Conservation (phyloP, 2,888 invertebrate species). For the Laothoe populi region DNA sequence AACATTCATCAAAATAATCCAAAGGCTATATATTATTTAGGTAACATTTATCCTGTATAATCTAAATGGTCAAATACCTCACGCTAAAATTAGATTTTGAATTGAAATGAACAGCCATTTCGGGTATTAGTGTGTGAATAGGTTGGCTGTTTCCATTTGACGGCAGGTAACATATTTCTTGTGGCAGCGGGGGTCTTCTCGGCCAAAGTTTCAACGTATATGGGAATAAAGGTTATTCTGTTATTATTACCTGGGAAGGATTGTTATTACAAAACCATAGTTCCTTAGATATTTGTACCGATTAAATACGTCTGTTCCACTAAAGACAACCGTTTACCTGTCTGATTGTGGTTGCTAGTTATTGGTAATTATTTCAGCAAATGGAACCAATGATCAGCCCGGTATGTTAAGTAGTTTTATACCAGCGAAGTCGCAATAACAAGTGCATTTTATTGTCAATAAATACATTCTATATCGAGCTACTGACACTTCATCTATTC, state of each 20-base stretch:
- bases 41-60: neutral
- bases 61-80: neutral
- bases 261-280: neutral
- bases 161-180: slow-evolving; percentile 76
- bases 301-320: slow-evolving; percentile 3
- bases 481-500: slow-evolving; percentile 56
- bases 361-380: slow-evolving; percentile 34
- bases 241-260: slow-evolving; percentile 8
- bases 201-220: slow-evolving; percentile 57
- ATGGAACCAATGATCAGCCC: slow-evolving; percentile 34
- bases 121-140: slow-evolving; percentile 69
- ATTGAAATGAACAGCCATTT: slow-evolving; percentile 72
- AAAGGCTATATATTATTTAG: neutral
- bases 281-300: neutral
- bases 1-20: neutral
- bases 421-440: slow-evolving; percentile 43
- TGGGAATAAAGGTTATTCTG: slow-evolving; percentile 46
- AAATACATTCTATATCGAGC: slow-evolving; percentile 50
- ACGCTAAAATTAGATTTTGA: slow-evolving; percentile 69
- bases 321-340: slow-evolving; percentile 7
- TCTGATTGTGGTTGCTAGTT: slow-evolving; percentile 5
- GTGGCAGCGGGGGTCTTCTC: slow-evolving; percentile 73
- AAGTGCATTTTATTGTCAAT: slow-evolving; percentile 51
- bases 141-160: slow-evolving; percentile 70
- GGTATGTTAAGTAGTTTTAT: slow-evolving; percentile 19